Evolutionary conservation across 2,888 invertebrate species (phyloP), one percentile per base, ranked within the genome.

Genomic region (Schizotus pectinicornis): DNA sequence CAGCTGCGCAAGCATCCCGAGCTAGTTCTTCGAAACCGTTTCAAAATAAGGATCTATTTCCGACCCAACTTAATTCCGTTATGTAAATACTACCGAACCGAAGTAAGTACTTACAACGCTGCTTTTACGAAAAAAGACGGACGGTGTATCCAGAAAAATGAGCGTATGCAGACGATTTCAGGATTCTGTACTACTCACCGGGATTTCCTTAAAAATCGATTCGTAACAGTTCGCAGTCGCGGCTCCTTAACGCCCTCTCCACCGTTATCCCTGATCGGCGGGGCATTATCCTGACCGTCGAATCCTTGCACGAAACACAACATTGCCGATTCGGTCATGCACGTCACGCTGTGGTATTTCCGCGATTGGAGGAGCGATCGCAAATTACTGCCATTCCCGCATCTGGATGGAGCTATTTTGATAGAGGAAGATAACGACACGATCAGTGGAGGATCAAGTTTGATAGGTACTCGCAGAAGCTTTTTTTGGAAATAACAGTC

Each of bases 281-380:
- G 37, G 22, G 66, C 60, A 43, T 67, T 70, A 55, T 78, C 77
- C 64, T 81, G 81, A 56, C 76, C 77, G 63, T 86, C 83, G 74
- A 87, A 86, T 63, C 86, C 86, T 81, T 87, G 87, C 71, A 88
- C 86, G 72, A 87, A 87, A 81, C 87, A 88, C 79, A 88, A 82
- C 88, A 88, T 88, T 38, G 65, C 68, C 14, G 66, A 22, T 31
- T 22, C n/a, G 39, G 22, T 39, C 22, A 37, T 22, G 22, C 22
- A 22, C 22, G 22, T 22, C 22, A 22, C 67, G 22, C 67, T 68
- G 36, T 68, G 65, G 51, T 67, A 64, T 57, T 69, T 67, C 43
- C 64, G 51, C 11, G 59, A 55, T 7, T 58, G 51, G 31, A 55
- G 41, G 46, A 55, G 30, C 39, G 37, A 30, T 41, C 47, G 31